Base-by-base conservation (phyloP, 2,113 vertebrate genomes). In the Leucosticte australis region DNA sequence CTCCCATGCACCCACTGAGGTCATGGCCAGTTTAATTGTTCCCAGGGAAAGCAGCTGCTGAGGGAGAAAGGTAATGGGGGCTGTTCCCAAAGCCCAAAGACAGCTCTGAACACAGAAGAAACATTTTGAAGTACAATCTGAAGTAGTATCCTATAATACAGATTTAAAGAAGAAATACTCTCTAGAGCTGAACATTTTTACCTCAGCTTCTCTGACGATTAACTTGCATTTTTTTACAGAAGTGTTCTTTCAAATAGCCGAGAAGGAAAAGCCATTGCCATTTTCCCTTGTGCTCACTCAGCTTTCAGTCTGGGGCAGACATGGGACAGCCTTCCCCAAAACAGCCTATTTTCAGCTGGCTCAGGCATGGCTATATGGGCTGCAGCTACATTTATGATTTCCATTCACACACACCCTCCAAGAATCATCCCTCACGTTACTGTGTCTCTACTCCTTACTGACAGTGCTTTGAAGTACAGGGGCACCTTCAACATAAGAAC, bases 361-460 rank as follows among this genome's bases (percentile, higher is more conserved):
- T 83, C 33, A 37, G 56, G 13, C 33, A 28, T 17, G 26, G 17
- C 56, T 76, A 35, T 18, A 41, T 20, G 17, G 63, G 10, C 71
- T 41, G 42, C 59, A 77, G 68, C 42, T 81, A 39, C 46, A 10
- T 55, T 76, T 93, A 59, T 64, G 64, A 47, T 64, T 92, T 49
- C 47, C 30, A 67, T 47, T 89, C 42, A 81, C 55, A 94, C 19
- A 59, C 3, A 55, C 14, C 41, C 26, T 89, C 49, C 65, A 63
- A 95, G 47, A 91, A 64, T 15, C 69, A 91, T 83, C 67, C 55
- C 85, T 87, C 62, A 60, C 10, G 13, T 77, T 83, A 57, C 27
- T 1, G 4, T 41, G 87, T 39, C 77, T 53, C n/a, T 87, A 83
- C 30, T 90, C 24, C 26, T 3, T 1, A 1, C 37, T 57, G 73